Percentiles rank a stretch among this genome's conserved stretches.
Conservation (phyloP, 2,113 vertebrate species). For the Raphicerus campestris region DNA sequence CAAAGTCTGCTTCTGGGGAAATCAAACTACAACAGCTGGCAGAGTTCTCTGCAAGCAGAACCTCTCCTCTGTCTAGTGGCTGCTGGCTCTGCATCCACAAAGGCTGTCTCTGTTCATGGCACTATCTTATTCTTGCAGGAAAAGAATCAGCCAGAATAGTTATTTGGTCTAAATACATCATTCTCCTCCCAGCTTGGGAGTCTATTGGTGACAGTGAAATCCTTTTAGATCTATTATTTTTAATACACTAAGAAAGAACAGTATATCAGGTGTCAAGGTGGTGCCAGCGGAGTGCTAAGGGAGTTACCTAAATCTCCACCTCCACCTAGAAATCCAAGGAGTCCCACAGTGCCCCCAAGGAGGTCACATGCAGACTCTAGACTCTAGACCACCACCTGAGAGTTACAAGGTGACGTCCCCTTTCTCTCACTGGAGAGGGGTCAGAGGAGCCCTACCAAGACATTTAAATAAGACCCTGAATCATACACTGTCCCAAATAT, state of each 20-base stretch:
- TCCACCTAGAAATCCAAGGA: not conserved
- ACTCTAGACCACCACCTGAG: not conserved
- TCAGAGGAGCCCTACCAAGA: not conserved
- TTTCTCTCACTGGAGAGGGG: not conserved
- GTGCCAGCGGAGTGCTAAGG: not conserved
- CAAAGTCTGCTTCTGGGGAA: not conserved
- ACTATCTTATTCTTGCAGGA: not conserved
- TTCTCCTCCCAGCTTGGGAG: not conserved
- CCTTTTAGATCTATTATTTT: not conserved
- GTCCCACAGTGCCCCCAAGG: not conserved
- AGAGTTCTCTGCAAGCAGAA: not conserved
- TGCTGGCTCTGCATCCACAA: not conserved
- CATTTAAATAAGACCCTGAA: not conserved
- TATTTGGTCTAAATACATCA: not conserved
- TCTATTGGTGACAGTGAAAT: not conserved
- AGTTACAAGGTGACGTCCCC: not conserved
- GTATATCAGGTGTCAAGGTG: not conserved
- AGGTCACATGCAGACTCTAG: not conserved
- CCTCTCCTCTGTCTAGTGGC: not conserved
- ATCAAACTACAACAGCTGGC: not conserved
- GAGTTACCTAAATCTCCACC: not conserved
- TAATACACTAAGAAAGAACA: not conserved
- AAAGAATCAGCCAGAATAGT: not conserved
- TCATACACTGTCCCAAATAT: not conserved
- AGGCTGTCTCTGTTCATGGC: not conserved